Evolutionary conservation across 2,113 vertebrate species (phyloP), one percentile per base, ranked within the genome.

Genomic region (Oxyruncus cristatus): DNA sequence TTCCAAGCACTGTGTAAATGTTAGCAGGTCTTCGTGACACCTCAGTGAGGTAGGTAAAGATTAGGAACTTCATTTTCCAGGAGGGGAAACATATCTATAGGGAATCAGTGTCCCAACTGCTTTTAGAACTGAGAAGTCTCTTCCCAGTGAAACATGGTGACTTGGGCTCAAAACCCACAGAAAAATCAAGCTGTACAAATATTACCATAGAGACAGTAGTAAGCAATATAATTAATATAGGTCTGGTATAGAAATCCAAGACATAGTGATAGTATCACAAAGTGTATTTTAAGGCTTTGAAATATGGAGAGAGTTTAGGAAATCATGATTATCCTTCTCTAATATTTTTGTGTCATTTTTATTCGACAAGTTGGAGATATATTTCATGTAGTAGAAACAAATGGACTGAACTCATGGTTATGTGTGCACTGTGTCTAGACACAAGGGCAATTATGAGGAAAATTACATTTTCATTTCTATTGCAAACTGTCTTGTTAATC

Each of bases 391-490:
- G 85, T 61, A 84, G 85, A 91, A 95, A 95, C 73, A 93, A 96
- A 91, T 93, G 74, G 87, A 89, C 83, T 85, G 94, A 93, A 86
- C 73, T 95, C 90, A 59, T 75, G 66, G 58, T 93, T 90, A 70
- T 91, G 22, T 35, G 59, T 67, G 50, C 50, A 37, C 63, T 92
- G 26, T 82, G 92, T 95, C 94, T 95, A 97, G 96, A 95, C 93
- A 94, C 52, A 21, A 70, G 56, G 66, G 66, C 67, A 92, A 82
- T 96, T 92, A 89, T 58, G 79, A 89, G 20, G 85, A 93, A 96
- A 92, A 95, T 93, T 74, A 73, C 68, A 91, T 94, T 96, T 93
- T 94, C 88, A 92, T 95, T 96, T 93, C 95, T 91, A 78, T 74
- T 78, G 79, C 72, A 94, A 96, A 93, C 75, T 92, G 75, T 92